Base-by-base conservation (phyloP, 1,140 invertebrate species). In the Heliconius eleuchia region DNA sequence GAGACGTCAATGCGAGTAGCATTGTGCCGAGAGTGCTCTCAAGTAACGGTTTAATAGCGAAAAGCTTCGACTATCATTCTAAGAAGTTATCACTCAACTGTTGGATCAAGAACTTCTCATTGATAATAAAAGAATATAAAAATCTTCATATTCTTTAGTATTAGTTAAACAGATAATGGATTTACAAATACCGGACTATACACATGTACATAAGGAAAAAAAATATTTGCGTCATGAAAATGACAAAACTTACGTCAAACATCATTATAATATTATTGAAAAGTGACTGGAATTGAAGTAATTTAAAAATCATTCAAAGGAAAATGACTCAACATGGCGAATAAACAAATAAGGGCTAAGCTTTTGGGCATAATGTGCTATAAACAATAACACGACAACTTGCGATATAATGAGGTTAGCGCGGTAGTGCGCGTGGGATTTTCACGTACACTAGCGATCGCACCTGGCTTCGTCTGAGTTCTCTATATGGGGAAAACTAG, bases 361-460 rank as follows among this genome's bases (percentile, higher is more conserved):
- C 57, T 78, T 80, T 75, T 80, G 79, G 79, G 19, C 79, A 80
- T 80, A 80, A 80, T 77, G 79, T 60, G 75, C 75, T 71, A 77
- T 80, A 80, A 80, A 76, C 71, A 80, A 80, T 74, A 76, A 73
- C 46, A 37, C 74, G 70, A 23, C 55, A 60, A 60, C 50, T 37
- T 73, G 19, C 50, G 27, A 57, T 52, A 79, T 77, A 77, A 82
- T 55, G 78, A 76, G 71, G 78, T 30, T 73, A 73, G 37, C 71
- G 77, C 74, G 78, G 74, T 66, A 30, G 27, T 30, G 71, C 55
- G 81, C 81, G 81, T 82, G 81, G 81, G 81, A 75, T 50, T 66
- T 66, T 66, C 0, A 23, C 9, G 3, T 30, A 66, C 9, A 30
- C 60, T 66, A 66, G 27, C 60, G 23, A 66, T 5, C 3, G 7